A percentile compares a stretch with the other conserved stretches of the same genome.
Conservation (phyloP, 2,113 vertebrate species). For the Benthochromis sp. region DNA sequence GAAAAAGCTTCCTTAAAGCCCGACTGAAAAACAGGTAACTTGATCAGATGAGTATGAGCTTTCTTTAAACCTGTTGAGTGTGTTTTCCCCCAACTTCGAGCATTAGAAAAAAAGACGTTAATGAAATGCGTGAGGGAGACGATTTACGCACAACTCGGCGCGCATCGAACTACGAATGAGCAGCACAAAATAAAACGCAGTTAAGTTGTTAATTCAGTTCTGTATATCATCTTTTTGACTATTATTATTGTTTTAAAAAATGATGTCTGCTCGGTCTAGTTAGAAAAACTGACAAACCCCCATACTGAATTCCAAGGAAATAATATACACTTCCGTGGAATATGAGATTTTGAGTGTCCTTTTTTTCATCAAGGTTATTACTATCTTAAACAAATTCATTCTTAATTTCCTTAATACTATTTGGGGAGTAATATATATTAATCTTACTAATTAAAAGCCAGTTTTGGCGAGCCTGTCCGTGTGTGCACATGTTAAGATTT, state of each 20-base stretch:
- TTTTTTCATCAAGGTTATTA: not conserved
- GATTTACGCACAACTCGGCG: not conserved
- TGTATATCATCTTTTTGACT: not conserved
- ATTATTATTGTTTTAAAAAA: not conserved
- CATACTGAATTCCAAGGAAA: not conserved
- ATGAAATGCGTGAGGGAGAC: not conserved
- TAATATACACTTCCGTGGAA: not conserved
- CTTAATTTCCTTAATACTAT: not conserved
- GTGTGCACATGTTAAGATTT: not conserved
- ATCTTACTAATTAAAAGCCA: not conserved
- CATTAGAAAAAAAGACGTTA: not conserved
- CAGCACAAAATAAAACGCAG: not conserved
- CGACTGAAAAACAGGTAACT: constrained; percentile 86
- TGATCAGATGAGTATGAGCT: not conserved
- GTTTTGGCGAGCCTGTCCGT: not conserved
- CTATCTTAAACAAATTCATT: not conserved
- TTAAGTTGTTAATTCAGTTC: not conserved
- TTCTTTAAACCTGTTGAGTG: not conserved
- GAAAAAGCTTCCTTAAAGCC: constrained; percentile 86
- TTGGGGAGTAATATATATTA: not conserved
- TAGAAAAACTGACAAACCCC: not conserved
- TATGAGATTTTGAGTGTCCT: not conserved
- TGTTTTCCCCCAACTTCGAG: not conserved
- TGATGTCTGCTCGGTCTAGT: not conserved
- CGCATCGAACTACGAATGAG: not conserved